Percentiles rank a stretch among this genome's conserved stretches.
phyloP scores from a whole-genome alignment of 1,140 invertebrate genomes.

The Calephelis nemesis region DNA sequence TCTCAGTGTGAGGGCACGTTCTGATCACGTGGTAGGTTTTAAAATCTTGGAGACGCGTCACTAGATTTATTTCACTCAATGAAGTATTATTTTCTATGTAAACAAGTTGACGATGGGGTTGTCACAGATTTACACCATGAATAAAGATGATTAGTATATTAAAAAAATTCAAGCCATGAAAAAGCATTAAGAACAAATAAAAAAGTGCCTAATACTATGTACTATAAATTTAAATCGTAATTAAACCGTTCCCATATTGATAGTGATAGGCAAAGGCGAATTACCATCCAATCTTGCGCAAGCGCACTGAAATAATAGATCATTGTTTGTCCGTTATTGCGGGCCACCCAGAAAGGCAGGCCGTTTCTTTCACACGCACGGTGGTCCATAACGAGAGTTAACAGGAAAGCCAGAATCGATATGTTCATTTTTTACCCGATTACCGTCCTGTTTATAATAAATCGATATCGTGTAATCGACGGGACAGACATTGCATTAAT shows the following conservation, averaged over 20 bases:
- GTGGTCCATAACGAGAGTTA: slow-evolving; percentile 14
- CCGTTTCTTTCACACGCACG: slow-evolving; percentile 8
- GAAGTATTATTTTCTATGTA: too few species aligned
- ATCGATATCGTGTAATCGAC: slow-evolving; percentile 22
- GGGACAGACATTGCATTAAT: slow-evolving; percentile 11
- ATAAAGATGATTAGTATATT: too few species aligned
- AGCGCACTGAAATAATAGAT: slow-evolving; percentile 21
- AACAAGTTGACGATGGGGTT: too few species aligned
- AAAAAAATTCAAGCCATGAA: neutral
- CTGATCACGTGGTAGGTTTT: too few species aligned
- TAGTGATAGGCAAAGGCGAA: slow-evolving; percentile 21
- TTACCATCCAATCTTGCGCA: slow-evolving; percentile 24
- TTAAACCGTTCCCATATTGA: slow-evolving; percentile 5
- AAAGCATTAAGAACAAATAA: neutral
- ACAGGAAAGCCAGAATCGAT: slow-evolving; percentile 8
- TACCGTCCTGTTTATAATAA: slow-evolving; percentile 29
- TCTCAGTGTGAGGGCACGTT: too few species aligned
- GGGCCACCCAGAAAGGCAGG: slow-evolving; percentile 18
- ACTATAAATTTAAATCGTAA: slow-evolving; percentile 4
- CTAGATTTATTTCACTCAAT: too few species aligned
- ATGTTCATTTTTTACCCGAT: slow-evolving; percentile 15
- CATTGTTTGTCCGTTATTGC: slow-evolving; percentile 21
- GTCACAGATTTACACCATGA: too few species aligned
- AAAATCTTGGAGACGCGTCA: too few species aligned
- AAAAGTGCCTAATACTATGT: neutral